Evolutionary conservation across 53 echinoderm and acorn worm species (phyloP).

Genomic region (Mesocentrotus franciscanus): DNA sequence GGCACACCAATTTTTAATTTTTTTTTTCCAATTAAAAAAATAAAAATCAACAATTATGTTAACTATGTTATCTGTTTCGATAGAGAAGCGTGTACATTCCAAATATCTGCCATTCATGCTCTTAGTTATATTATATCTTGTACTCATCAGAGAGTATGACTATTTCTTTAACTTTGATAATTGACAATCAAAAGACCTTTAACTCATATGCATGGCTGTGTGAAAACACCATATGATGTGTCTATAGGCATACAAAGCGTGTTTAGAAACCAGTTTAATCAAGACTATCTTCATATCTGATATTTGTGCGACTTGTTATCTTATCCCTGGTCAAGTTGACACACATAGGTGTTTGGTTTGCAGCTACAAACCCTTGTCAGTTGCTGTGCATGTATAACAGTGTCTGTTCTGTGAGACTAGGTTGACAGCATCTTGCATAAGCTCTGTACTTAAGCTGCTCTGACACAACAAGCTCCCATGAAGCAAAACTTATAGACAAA

Average conservation of each 20-base stretch:
- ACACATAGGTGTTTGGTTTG: no score
- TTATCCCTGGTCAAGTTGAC: not conserved
- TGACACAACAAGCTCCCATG: no score
- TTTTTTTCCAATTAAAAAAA: no score
- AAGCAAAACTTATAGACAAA: no score
- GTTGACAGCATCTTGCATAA: no score
- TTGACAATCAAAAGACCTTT: not conserved
- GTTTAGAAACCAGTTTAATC: not conserved
- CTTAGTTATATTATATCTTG: not conserved
- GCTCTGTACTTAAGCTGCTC: no score
- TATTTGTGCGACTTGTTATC: not conserved
- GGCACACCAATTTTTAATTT: not conserved
- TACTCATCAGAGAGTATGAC: not conserved
- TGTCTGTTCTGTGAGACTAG: no score
- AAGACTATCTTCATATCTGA: not conserved
- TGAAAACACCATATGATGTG: not conserved
- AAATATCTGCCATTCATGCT: not conserved
- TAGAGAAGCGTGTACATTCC: not conserved
- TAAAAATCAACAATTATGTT: no score
- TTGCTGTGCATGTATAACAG: no score
- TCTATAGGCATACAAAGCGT: not conserved
- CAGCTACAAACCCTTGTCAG: no score
- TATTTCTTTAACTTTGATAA: not conserved
- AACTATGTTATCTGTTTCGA: not conserved
- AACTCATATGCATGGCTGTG: not conserved